Percentiles rank a stretch among this genome's conserved stretches.
Evolutionary conservation across 1,140 invertebrate species (phyloP).

Genomic region (Papilio machaon): DNA sequence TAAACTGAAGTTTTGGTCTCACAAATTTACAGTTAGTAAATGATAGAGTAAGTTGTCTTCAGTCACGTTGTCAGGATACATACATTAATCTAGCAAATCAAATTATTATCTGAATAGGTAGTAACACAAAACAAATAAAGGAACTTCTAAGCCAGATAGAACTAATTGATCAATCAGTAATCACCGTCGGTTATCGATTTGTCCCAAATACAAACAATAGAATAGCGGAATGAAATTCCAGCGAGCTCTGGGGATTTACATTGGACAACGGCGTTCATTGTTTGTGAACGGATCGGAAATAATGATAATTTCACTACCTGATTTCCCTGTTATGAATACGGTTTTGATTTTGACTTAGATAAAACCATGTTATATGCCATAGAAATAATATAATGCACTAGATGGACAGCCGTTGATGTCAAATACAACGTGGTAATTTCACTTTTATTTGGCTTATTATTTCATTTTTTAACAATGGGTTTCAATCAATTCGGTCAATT

Average conservation of each 20-base stretch:
- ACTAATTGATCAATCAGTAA: constrained; percentile 27
- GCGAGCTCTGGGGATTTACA: constrained; percentile 10
- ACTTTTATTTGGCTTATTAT: neutral
- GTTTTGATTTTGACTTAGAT: constrained; percentile 19
- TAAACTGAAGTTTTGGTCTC: too few species aligned
- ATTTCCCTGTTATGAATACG: constrained; percentile 5
- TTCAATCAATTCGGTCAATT: too few species aligned
- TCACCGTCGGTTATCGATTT: constrained; percentile 24
- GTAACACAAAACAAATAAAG: neutral
- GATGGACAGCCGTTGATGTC: neutral
- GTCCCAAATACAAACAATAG: constrained; percentile 26
- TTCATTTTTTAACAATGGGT: too few species aligned
- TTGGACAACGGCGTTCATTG: constrained; percentile 23
- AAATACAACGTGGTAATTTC: neutral
- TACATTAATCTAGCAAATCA: neutral
- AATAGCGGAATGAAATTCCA: constrained; percentile 23
- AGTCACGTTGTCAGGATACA: neutral
- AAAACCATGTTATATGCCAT: neutral
- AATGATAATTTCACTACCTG: constrained; percentile 24
- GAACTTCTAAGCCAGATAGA: constrained; percentile 15
- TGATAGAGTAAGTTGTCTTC: neutral
- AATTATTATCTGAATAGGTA: neutral
- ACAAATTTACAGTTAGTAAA: neutral
- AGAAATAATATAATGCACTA: neutral
- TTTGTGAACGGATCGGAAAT: constrained; percentile 17